These are phyloP conservation scores for Barbus barbus DNA, from an alignment of 2,113 vertebrate species.

Conservation along the genomic window DNA sequence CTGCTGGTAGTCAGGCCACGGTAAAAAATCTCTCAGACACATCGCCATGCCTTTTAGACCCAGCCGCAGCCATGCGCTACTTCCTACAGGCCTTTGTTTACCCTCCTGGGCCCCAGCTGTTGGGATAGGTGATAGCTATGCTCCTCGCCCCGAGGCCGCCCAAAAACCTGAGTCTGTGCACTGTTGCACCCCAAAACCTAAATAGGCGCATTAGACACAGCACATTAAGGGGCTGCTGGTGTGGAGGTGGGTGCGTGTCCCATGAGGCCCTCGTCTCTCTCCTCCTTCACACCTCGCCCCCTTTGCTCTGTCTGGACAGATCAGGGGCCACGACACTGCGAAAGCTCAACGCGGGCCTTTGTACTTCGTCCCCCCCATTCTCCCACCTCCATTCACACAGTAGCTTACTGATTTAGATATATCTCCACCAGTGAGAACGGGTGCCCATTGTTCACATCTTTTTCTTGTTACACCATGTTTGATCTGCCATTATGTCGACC, in stretches of 20 bases:
- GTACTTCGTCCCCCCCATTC: conserved; percentile 6
- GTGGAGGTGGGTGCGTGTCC: conserved; percentile 73
- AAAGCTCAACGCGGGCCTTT: conserved; percentile 44
- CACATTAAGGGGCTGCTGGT: conserved; percentile 77
- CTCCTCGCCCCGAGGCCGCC: conserved; percentile 56
- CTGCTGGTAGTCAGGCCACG: conserved; percentile 53
- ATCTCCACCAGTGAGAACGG: conserved; percentile 39
- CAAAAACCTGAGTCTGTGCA: conserved; percentile 74
- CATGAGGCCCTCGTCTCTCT: conserved; percentile 41
- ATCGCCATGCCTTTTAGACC: conserved; percentile 66
- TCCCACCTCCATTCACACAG: conserved; percentile 52
- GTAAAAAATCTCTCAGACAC: conserved; percentile 64
- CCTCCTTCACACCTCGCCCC: conserved; percentile 41
- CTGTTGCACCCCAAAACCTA: conserved; percentile 76
- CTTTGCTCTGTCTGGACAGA: conserved; percentile 47
- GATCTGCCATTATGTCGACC: conserved; percentile 52
- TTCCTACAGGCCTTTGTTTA: conserved; percentile 79
- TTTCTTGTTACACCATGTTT: conserved; percentile 46
- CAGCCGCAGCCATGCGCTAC: conserved; percentile 75
- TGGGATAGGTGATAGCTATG: conserved; percentile 75
- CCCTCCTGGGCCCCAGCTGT: conserved; percentile 78
- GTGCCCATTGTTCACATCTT: conserved; percentile 37
- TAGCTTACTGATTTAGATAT: conserved; percentile 61
- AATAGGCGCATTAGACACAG: conserved; percentile 83
- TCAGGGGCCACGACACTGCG: conserved; percentile 51